phyloP scores from a whole-genome alignment of 2,797 vertebrate genomes.

The Alfaro cultratus region DNA sequence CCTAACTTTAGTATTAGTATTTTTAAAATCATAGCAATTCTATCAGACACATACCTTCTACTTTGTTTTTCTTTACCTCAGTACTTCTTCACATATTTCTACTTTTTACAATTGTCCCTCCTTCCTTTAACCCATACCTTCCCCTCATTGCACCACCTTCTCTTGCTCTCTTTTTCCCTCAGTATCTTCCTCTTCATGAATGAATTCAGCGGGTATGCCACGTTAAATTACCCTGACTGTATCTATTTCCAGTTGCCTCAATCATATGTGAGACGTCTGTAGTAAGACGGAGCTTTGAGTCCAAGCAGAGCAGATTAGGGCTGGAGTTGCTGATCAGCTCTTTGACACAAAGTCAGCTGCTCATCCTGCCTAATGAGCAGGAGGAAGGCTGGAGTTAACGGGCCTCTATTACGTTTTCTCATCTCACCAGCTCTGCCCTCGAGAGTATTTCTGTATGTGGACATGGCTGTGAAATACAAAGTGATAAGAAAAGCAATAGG shows the following conservation, averaged over 20 bases:
- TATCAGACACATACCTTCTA: not conserved
- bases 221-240: constrained; percentile 87
- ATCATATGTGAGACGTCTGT: constrained; percentile 78
- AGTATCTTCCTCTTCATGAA: constrained; percentile 56
- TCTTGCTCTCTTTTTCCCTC: constrained; percentile 8
- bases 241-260: constrained; percentile 86
- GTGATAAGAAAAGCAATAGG: constrained; percentile 13
- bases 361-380: constrained; percentile 70
- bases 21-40: not conserved
- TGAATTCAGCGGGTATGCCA: constrained; percentile 80
- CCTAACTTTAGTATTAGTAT: not conserved
- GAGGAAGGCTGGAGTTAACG: constrained; percentile 40
- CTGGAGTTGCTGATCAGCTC: constrained; percentile 59
- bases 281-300: constrained; percentile 35
- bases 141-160: constrained; percentile 10
- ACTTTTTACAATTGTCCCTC: constrained; percentile 12
- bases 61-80: constrained; percentile 12
- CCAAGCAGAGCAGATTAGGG: constrained; percentile 67
- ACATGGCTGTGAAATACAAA: constrained; percentile 6
- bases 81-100: constrained; percentile 19
- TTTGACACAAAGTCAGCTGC: constrained; percentile 63
- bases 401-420: constrained; percentile 45
- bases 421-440: constrained; percentile 46
- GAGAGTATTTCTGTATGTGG: constrained; percentile 30
- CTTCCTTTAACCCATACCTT: not conserved